These are phyloP conservation scores for Ormia ochracea DNA, from an alignment of 2,888 invertebrate genomes.

Conservation along the genomic window DNA sequence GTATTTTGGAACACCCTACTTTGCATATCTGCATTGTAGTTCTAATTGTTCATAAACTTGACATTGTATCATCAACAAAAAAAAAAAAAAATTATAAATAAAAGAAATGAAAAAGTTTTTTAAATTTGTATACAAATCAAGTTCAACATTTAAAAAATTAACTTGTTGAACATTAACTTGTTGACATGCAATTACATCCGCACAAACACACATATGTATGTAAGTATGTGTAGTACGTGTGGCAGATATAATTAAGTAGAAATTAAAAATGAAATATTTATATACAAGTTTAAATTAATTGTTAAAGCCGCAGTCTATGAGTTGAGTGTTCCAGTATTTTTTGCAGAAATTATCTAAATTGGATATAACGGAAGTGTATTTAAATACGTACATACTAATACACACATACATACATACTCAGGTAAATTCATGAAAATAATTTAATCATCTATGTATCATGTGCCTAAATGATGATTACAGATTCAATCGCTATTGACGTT, in stretches of 20 bases:
- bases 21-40: too few species aligned
- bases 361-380: constrained; percentile 48
- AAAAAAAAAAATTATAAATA: background rate
- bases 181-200: too few species aligned
- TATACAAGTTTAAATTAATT: background rate
- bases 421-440: too few species aligned
- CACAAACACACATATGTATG: background rate
- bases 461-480: too few species aligned
- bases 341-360: constrained; percentile 47
- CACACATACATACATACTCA: background rate
- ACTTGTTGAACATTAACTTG: constrained; percentile 18
- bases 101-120: background rate
- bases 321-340: background rate
- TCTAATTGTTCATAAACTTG: constrained; percentile 52
- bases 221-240: background rate
- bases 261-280: background rate
- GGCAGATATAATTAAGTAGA: constrained; percentile 39
- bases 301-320: background rate
- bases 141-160: constrained; percentile 30
- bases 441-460: too few species aligned
- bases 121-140: constrained; percentile 26
- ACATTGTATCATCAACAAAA: constrained; percentile 49
- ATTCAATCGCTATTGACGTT: too few species aligned
- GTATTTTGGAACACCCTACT: too few species aligned
- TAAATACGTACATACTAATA: background rate